Percentiles rank a stretch among this genome's conserved stretches.
Evolutionary conservation across 2,888 invertebrate genomes (phyloP).

Genomic region (Amorpha juglandis): DNA sequence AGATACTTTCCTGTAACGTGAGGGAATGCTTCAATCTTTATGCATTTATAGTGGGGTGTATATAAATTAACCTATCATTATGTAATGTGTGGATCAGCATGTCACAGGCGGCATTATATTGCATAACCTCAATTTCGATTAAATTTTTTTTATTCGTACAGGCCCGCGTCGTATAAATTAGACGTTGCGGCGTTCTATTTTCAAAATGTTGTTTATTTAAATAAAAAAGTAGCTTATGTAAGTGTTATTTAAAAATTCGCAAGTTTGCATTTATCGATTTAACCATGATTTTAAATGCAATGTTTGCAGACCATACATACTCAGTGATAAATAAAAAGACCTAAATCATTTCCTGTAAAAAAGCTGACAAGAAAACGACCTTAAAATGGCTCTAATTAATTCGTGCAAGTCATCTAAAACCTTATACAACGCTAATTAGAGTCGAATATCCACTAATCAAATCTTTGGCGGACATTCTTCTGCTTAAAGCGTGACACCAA

Average conservation of each 20-base stretch:
- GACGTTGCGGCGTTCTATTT: no score
- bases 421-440: slow-evolving; percentile 3
- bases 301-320: not conserved
- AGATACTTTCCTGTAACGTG: no score
- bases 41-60: not conserved
- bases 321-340: not conserved
- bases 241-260: not conserved
- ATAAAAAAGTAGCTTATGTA: no score
- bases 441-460: not conserved
- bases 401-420: not conserved
- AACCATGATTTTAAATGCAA: not conserved
- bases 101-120: not conserved
- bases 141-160: no score
- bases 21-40: no score
- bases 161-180: no score
- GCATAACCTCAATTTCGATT: not conserved
- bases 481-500: slow-evolving; percentile 36
- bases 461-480: slow-evolving; percentile 32
- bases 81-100: not conserved
- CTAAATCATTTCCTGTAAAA: not conserved
- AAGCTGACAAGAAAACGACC: not conserved
- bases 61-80: not conserved
- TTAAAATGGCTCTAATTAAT: not conserved
- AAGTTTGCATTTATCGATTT: not conserved
- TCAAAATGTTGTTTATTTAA: no score